Evolutionary conservation across 1,140 invertebrate species (phyloP).

Genomic region (Drosophila ohnishii): DNA sequence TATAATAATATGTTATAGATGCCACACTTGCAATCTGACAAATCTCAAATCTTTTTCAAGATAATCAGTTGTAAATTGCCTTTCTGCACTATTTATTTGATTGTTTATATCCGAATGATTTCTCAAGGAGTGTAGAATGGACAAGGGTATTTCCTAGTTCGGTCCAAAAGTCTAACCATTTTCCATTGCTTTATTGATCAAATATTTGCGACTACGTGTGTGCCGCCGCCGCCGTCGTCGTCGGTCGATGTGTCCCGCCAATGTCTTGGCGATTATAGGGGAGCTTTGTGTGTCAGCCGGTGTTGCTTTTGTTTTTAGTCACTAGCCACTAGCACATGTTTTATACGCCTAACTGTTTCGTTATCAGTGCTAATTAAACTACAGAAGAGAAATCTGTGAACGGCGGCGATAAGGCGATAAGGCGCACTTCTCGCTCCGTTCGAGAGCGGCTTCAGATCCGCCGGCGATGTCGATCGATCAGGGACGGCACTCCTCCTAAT

Average conservation of each 20-base stretch:
- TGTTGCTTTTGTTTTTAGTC: conserved; percentile 23
- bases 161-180: not conserved
- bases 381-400: conserved; percentile 64
- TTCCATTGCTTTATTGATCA: conserved; percentile 66
- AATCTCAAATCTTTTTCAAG: not conserved
- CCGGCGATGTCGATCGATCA: conserved; percentile 40
- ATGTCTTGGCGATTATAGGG: conserved; percentile 26
- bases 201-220: conserved; percentile 60
- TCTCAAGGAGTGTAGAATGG: not conserved
- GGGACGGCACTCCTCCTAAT: conserved; percentile 22
- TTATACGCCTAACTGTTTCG: conserved; percentile 26
- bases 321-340: conserved; percentile 29
- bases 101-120: not conserved
- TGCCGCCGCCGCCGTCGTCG: conserved; percentile 6
- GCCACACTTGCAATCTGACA: not conserved
- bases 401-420: conserved; percentile 41
- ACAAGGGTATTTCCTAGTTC: conserved; percentile 8
- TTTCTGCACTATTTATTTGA: not conserved
- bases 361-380: conserved; percentile 65
- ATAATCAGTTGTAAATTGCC: not conserved
- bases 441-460: not conserved
- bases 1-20: not conserved
- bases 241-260: conserved; percentile 32
- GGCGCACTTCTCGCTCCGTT: not conserved
- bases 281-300: conserved; percentile 41